Evolutionary conservation across 2,888 invertebrate genomes (phyloP).

Genomic region (Drepana falcataria): DNA sequence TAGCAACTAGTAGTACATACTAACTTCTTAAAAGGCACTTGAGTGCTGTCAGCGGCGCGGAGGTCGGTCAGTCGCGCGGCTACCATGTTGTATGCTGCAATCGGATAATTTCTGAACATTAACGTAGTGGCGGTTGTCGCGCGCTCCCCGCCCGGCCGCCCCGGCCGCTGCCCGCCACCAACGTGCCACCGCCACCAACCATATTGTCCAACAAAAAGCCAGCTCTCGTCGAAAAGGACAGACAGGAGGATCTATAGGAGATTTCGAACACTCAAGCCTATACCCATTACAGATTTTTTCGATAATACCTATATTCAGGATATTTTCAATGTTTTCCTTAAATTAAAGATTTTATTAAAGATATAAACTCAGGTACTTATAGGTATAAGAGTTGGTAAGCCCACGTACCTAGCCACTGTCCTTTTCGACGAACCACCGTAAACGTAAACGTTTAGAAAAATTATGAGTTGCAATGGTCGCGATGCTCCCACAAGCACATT

Average conservation of each 20-base stretch:
- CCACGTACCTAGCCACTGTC: constrained; percentile 7
- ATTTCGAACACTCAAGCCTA: no score
- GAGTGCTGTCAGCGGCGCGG: constrained; percentile 95
- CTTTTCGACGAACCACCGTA: neutral
- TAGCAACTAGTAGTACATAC: constrained; percentile 46
- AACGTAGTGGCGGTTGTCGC: constrained; percentile 55
- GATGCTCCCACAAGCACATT: neutral
- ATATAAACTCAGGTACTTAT: no score
- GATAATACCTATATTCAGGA: no score
- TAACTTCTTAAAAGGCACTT: constrained; percentile 99
- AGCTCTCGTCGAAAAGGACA: constrained; percentile 31
- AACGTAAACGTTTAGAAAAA: neutral
- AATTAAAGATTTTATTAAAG: no score
- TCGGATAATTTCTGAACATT: constrained; percentile 83
- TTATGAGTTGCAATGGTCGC: no score
- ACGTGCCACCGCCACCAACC: constrained; percentile 50
- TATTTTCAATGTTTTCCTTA: no score
- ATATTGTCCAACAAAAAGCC: constrained; percentile 73
- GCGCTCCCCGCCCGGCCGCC: constrained; percentile 13
- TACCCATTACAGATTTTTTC: no score
- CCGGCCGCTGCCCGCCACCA: constrained; percentile 34
- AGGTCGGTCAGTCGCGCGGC: constrained; percentile 97
- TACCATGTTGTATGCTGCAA: constrained; percentile 99
- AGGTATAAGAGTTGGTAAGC: no score
- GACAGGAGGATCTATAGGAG: constrained; percentile 5